Base-by-base conservation (phyloP, 2,888 invertebrate species). In the Agrotis puta region DNA sequence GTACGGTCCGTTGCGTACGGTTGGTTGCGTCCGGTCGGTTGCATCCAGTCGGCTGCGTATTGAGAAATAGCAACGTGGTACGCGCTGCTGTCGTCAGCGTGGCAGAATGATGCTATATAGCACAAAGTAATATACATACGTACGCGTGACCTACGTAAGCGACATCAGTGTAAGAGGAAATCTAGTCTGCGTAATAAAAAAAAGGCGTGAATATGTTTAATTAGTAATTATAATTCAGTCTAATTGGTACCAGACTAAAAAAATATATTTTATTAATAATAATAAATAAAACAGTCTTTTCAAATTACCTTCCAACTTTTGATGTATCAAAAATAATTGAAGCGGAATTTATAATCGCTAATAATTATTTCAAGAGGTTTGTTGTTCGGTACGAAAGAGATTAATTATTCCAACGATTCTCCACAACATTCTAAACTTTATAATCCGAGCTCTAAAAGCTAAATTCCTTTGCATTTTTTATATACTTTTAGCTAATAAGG, bases 351-450 rank as follows among this genome's bases (percentile, higher is more conserved):
- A 51, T 68, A 74, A 83, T 73, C 54, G 54, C 75, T 73, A 74
- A 79, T 82, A 53, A 82, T 77, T 72, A 83, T 74, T 80, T 76
- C 74, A 84, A 80, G 77, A 64, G 53, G 57, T 61, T 56, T 74
- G 69, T 64, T 69, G 57, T 83, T 76, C 33, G 22, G 65, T 62
- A 59, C 51, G 50, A 66, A 53, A 24, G 7, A 63, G 33, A 79
- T 79, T 77, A 75, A 75, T 80, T 77, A 77, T 73, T 59, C 20
- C 39, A 57, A 24, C 13, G 2, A 51, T 33, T 22, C 9, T 45
- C 0, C 9, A 70, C 2, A 45, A 50, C n/a, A 71, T 6, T 59
- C 6, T 69, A n/a, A 48, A 45, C 67, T 70, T 54, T 70, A 74
- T 22, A 0, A 3, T 3, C 1, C 16, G 2, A 3, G 0, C 0